phyloP scores from a whole-genome alignment of 2,113 vertebrate genomes.

The Pteropus alecto region DNA sequence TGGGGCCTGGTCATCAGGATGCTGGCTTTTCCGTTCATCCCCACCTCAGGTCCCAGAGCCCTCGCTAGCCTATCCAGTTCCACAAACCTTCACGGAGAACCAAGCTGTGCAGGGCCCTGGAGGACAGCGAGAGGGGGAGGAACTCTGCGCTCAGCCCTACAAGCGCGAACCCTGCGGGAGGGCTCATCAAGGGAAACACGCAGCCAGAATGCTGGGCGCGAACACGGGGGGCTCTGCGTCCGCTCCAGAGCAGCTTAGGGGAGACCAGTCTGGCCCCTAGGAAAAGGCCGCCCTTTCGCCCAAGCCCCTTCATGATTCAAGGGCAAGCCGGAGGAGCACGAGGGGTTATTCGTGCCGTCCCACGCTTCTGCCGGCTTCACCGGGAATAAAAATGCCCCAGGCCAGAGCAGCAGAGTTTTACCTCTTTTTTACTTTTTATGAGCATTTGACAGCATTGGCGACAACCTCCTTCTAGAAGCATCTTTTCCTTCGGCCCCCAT shows the following conservation, averaged over 20 bases:
- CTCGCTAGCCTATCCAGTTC: neutral
- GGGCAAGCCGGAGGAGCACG: neutral
- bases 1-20: fast-evolving
- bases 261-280: neutral
- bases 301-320: neutral
- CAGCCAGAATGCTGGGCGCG: fast-evolving
- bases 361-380: neutral
- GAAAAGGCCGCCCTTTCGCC: neutral
- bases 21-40: neutral
- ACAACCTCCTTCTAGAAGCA: neutral
- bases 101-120: neutral
- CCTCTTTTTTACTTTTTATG: neutral
- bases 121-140: neutral
- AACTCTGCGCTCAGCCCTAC: neutral
- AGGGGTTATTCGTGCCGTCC: fast-evolving
- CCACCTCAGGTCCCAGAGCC: neutral
- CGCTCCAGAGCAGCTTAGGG: fast-evolving
- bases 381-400: neutral
- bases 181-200: neutral
- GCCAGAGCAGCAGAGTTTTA: neutral
- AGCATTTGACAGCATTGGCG: neutral
- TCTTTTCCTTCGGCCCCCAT: fast-evolving
- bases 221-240: fast-evolving
- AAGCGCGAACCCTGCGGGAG: neutral
- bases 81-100: neutral